Percentiles rank a stretch among this genome's conserved stretches.
phyloP scores from a whole-genome alignment of 2,797 vertebrate species.

The Aulostomus chinensis region DNA sequence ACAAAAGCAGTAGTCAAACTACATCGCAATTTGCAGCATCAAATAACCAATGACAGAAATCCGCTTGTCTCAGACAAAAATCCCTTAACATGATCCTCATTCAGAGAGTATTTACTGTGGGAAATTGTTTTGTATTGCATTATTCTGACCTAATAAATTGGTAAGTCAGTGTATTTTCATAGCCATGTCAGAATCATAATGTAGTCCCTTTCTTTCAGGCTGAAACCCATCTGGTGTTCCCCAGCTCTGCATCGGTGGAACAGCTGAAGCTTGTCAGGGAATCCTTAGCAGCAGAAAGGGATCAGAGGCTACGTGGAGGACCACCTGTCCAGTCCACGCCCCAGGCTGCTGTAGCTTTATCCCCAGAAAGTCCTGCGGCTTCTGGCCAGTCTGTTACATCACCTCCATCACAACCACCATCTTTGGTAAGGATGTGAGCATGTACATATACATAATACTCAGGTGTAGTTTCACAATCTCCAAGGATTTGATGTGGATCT shows the following conservation, averaged over 20 bases:
- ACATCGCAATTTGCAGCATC: too few relatives aligned
- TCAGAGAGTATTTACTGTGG: too few relatives aligned
- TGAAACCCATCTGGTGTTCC: conserved; percentile 94
- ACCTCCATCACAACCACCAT: conserved; percentile 32
- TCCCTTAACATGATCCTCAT: too few relatives aligned
- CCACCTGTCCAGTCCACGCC: conserved; percentile 43
- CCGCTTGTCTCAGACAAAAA: too few relatives aligned
- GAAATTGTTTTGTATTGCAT: too few relatives aligned
- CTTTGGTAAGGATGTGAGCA: conserved; percentile 45
- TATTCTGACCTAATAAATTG: too few relatives aligned
- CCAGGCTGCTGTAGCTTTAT: conserved; percentile 6
- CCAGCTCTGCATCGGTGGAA: conserved; percentile 89
- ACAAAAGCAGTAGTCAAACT: too few relatives aligned
- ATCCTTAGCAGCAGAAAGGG: conserved; percentile 87
- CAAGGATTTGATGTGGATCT: too few relatives aligned
- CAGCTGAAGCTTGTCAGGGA: conserved; percentile 89
- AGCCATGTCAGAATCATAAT: background rate
- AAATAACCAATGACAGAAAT: too few relatives aligned
- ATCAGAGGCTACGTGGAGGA: conserved; percentile 77
- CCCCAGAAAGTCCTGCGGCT: conserved; percentile 6
- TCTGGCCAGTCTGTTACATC: conserved; percentile 14
- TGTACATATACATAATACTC: background rate
- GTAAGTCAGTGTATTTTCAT: too few relatives aligned
- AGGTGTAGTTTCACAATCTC: too few relatives aligned
- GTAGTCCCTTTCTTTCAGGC: conserved; percentile 73